Base-by-base conservation (phyloP, 2,113 vertebrate genomes). In the Burhinus bistriatus region DNA sequence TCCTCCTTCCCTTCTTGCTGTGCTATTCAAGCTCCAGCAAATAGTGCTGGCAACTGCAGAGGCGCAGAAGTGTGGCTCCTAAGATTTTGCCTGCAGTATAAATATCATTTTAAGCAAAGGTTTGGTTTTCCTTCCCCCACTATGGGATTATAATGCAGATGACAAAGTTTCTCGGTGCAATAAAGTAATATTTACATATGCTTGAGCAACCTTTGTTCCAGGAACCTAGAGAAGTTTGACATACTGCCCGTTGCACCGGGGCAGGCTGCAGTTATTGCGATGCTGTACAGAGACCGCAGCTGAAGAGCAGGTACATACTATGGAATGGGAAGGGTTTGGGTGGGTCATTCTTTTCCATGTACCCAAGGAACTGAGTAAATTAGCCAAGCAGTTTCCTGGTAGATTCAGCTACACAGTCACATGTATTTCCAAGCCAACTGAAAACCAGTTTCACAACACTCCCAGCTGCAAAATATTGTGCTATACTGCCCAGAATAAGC, bases 401-500 rank as follows among this genome's bases (percentile, higher is more conserved):
- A 92, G 68, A 57, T 34, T 21, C 57, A 62, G 85, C 78, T 36
- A 51, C 40, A 4, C 25, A 27, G 81, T 70, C 95, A 91, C 64
- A 21, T 22, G 73, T 6, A 20, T 54, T 79, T 83, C 58, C 65
- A 72, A 72, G 40, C 38, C 62, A 89, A 32, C 11, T 5, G 30
- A 71, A 77, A 77, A 69, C 17, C 66, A 52, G 36, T 97, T 97
- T 92, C 91, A 95, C 91, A 87, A 95, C 73, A 80, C 77, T 72
- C 45, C 38, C 80, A 36, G 4, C 40, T 97, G 93, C 96, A 95
- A 95, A 95, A 89, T 44, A 68, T 0, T 36, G 77, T 40, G 44
- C 68, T 71, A 19, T 72, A 1, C 38, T 25, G 40, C 34, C 51
- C 83, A 62, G 62, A 89, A n/a, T 8, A 23, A 91, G 77, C 65